These are phyloP conservation scores for Cinara cedri DNA, from an alignment of 2,888 invertebrate genomes.

Conservation along the genomic window DNA sequence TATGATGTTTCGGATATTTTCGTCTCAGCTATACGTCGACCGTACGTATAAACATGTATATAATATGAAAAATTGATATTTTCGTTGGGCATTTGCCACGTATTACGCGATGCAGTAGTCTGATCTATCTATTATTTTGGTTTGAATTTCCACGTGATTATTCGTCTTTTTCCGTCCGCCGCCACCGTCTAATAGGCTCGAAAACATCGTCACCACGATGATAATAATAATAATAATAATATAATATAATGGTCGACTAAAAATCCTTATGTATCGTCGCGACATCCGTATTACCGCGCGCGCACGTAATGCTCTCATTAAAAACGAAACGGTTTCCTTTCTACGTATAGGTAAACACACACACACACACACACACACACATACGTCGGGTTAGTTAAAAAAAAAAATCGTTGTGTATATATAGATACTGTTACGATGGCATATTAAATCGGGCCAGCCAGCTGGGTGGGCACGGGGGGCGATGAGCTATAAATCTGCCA, in stretches of 20 bases:
- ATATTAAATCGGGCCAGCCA: slow-evolving; percentile 34
- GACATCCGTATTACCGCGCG: neutral
- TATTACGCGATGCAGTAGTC: neutral
- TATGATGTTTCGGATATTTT: slow-evolving; percentile 28
- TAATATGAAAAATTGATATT: slow-evolving; percentile 47
- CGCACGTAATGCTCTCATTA: slow-evolving; percentile 47
- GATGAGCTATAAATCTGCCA: slow-evolving; percentile 46
- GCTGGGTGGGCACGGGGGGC: slow-evolving; percentile 29
- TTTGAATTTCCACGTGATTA: slow-evolving; percentile 19
- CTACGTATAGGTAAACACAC: neutral
- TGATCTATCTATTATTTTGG: no score
- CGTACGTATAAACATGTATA: no score
- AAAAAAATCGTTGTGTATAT: slow-evolving; percentile 5
- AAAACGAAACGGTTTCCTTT: slow-evolving; percentile 52
- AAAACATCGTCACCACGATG: slow-evolving; percentile 44
- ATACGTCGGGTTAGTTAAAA: slow-evolving; percentile 14
- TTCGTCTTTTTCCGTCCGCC: slow-evolving; percentile 9
- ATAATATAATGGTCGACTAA: slow-evolving; percentile 32
- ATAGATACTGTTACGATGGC: neutral
- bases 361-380: no score
- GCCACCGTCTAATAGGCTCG: neutral
- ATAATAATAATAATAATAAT: no score
- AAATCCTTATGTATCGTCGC: slow-evolving; percentile 13
- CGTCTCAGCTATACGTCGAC: slow-evolving; percentile 17
- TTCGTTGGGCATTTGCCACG: slow-evolving; percentile 31